Base-by-base conservation (phyloP, 2,888 invertebrate species). In the Acholoe squamosa region DNA sequence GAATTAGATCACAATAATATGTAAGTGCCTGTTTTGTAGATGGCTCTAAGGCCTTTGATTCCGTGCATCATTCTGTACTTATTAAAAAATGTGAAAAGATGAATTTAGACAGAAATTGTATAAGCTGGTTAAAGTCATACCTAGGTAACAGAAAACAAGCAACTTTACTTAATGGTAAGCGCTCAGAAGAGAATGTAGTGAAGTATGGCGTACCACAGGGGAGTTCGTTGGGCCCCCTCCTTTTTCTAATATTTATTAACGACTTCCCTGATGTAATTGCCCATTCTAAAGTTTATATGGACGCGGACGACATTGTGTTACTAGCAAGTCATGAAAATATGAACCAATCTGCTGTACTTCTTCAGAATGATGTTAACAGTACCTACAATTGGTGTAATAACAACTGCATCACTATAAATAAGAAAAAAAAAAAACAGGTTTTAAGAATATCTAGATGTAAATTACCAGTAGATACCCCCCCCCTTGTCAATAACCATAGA, bases 271-370 rank as follows among this genome's bases (percentile, higher is more conserved):
- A 43, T 33, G 16, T 14, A 5, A 84, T 84, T 7, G 10, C 3
- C 0, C 0, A 28, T 43, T 16, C 7, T n/a, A 19, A 10, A 34
- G 16, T 31, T 10, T 34, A 84, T 33, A 34, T 84, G 12, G 34
- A 84, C n/a, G 84, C 84, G 7, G 84, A 84, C 28, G 84, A 84
- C 84, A 33, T 43, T 16, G 84, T 84, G 10, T 51, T 84, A 43
- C 3, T 25, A 5, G 16, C 19, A 5, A 25, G 16, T n/a, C 16
- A n/a, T 19, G 34, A 77, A 1, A 10, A 1, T 19, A n/a, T 33
- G 5, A n/a, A 77, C 1, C 3, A 77, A 3, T 25, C 34, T n/a
- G 25, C 1, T 0, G n/a, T 3, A 10, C 0, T 34, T 1, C 16
- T 34, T 19, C 7, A 3, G 1, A 16, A 10, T 5, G 34, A 28